A percentile compares a stretch with the other conserved stretches of the same genome.
These are phyloP conservation scores for Heliconius charithonia DNA, from an alignment of 2,888 invertebrate genomes.

Conservation along the genomic window DNA sequence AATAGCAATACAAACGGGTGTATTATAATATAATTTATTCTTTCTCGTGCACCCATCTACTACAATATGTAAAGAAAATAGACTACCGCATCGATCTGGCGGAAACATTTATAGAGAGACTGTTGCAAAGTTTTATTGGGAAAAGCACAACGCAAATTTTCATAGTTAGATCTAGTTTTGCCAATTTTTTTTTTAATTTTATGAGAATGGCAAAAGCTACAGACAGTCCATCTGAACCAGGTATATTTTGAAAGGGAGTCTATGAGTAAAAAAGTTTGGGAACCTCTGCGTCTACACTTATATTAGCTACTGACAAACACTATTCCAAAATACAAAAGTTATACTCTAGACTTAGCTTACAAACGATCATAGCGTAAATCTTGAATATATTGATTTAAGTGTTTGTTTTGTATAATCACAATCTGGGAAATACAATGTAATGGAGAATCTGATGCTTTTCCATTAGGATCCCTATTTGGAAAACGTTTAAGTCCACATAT, in stretches of 20 bases:
- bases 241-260: not conserved
- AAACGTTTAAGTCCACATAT: slow-evolving; percentile 10
- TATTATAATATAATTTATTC: slow-evolving; percentile 14
- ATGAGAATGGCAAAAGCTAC: too few species aligned
- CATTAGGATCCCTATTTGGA: not conserved
- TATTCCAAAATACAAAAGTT: not conserved
- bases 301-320: not conserved
- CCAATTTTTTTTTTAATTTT: too few species aligned
- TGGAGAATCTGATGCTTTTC: not conserved
- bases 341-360: not conserved
- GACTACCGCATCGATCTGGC: slow-evolving; percentile 17
- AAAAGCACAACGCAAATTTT: too few species aligned
- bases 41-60: slow-evolving; percentile 7
- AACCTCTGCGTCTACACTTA: not conserved
- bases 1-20: not conserved
- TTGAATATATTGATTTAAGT: not conserved
- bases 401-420: not conserved
- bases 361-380: not conserved
- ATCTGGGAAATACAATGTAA: not conserved
- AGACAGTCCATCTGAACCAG: not conserved
- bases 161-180: too few species aligned
- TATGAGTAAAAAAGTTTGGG: not conserved
- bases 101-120: slow-evolving; percentile 20
- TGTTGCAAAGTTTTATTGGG: slow-evolving; percentile 1
- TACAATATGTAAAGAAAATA: slow-evolving; percentile 17